Percentiles rank a stretch among this genome's conserved stretches.
These are phyloP conservation scores for Eunapius fragilis DNA, from an alignment of 37 sponge, comb jelly and placozoan genomes.

Conservation along the genomic window DNA sequence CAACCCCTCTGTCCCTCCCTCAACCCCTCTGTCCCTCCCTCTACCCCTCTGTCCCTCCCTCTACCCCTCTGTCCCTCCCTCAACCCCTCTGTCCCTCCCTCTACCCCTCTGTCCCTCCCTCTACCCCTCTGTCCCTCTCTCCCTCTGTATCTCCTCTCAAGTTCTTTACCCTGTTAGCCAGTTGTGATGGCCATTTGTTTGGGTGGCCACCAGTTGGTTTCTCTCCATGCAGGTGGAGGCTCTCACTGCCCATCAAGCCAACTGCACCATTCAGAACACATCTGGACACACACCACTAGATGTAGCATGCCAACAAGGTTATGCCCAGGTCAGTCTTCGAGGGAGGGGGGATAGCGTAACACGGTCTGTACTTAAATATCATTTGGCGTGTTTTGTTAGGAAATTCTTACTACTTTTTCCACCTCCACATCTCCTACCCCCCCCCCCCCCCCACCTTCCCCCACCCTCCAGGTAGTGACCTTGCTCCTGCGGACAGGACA, in stretches of 20 bases:
- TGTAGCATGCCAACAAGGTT: constrained; percentile 84
- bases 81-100: background rate
- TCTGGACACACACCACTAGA: constrained; percentile 83
- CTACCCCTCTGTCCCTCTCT: background rate
- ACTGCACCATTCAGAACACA: constrained; percentile 70
- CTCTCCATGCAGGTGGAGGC: constrained; percentile 69
- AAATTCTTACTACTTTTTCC: background rate
- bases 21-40: too few relatives aligned
- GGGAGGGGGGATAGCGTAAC: constrained; percentile 26
- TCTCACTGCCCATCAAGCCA: constrained; percentile 62
- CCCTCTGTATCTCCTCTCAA: background rate
- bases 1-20: too few relatives aligned
- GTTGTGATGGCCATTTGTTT: background rate
- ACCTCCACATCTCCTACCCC: background rate
- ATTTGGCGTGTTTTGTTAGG: background rate
- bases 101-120: background rate
- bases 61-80: too few relatives aligned
- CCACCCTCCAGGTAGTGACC: constrained; percentile 55
- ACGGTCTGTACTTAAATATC: background rate
- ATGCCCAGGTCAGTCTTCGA: constrained; percentile 65
- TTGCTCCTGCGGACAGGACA: constrained; percentile 81
- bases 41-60: background rate
- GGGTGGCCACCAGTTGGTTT: background rate
- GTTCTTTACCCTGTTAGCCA: background rate
- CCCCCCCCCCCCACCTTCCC: background rate